Evolutionary conservation across 2,113 vertebrate species (phyloP), one percentile per base, ranked within the genome.

Genomic region (Entelurus aequoreus): DNA sequence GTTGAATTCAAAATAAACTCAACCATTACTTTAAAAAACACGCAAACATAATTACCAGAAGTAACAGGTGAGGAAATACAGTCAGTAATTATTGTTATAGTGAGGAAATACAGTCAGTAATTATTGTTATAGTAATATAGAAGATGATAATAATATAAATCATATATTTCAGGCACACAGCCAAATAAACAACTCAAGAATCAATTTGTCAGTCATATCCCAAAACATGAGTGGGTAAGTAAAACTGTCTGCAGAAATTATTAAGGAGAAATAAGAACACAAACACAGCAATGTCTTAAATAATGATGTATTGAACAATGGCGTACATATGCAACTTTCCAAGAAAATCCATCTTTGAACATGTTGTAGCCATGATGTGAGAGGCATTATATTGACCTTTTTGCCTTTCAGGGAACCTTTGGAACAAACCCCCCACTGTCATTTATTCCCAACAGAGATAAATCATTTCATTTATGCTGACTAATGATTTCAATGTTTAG

Each of bases 221-320:
- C 28, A 28, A 28, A 28, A 28, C 28, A 28, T 28, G 28, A 28
- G 28, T 28, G 28, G 28, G 28, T 28, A 46, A 46, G 12, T 46
- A 46, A 42, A 48, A 13, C 56, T 28, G 2, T 28, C 28, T 28
- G 28, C 28, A 28, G 28, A 28, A 28, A 28, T 28, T 2, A 28
- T 28, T 28, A 28, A 28, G 28, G 28, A 75, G 53, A 75, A 84
- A 86, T 70, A 77, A 86, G 83, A 82, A 84, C 81, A 79, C 77
- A 9, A 83, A 89, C 80, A 88, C 79, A 69, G 55, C 71, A 80
- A 63, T 60, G 68, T 86, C 80, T 87, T 89, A 84, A 88, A 90
- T 86, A 91, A 87, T 83, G 70, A 86, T 90, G 84, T 90, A 87
- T 89, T 90, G 86, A 88, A 84, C 81, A 78, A 89, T 90, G 87